Conservation (phyloP, 2,888 invertebrate genomes). For the Athalia circularis region DNA sequence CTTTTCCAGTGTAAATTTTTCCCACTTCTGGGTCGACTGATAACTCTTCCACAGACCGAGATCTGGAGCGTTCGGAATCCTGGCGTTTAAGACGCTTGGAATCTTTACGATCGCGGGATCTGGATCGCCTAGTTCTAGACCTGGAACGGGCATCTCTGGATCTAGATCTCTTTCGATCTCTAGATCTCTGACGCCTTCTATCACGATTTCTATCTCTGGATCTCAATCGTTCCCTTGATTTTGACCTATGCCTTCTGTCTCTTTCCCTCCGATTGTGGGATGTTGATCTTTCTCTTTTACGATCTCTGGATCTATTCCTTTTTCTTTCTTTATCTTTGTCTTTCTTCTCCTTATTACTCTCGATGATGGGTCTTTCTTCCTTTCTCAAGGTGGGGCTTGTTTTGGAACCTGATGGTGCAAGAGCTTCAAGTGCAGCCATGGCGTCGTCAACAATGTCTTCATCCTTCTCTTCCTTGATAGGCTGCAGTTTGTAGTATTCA, state of each 20-base stretch:
- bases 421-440: slow-evolving; percentile 90
- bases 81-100: slow-evolving; percentile 66
- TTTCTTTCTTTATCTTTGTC: slow-evolving; percentile 65
- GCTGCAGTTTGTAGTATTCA: slow-evolving; percentile 75
- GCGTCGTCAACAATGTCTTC: slow-evolving; percentile 83
- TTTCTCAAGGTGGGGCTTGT: slow-evolving; percentile 54
- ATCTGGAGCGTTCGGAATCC: slow-evolving; percentile 61
- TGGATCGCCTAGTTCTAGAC: slow-evolving; percentile 56
- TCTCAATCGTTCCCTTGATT: slow-evolving; percentile 66
- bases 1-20: slow-evolving; percentile 94
- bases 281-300: slow-evolving; percentile 57
- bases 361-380: slow-evolving; percentile 52
- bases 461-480: slow-evolving; percentile 59
- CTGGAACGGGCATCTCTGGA: slow-evolving; percentile 65
- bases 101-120: slow-evolving; percentile 57
- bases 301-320: slow-evolving; percentile 60
- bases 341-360: slow-evolving; percentile 66
- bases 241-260: slow-evolving; percentile 66
- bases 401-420: slow-evolving; percentile 81
- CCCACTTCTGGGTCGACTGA: slow-evolving; percentile 87
- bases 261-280: slow-evolving; percentile 63
- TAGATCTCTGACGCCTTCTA: slow-evolving; percentile 52
- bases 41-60: slow-evolving; percentile 76
- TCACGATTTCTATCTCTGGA: slow-evolving; percentile 62
- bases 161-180: slow-evolving; percentile 59